Evolutionary conservation across 1,140 invertebrate genomes (phyloP).

Genomic region (Agrypnia vestita): DNA sequence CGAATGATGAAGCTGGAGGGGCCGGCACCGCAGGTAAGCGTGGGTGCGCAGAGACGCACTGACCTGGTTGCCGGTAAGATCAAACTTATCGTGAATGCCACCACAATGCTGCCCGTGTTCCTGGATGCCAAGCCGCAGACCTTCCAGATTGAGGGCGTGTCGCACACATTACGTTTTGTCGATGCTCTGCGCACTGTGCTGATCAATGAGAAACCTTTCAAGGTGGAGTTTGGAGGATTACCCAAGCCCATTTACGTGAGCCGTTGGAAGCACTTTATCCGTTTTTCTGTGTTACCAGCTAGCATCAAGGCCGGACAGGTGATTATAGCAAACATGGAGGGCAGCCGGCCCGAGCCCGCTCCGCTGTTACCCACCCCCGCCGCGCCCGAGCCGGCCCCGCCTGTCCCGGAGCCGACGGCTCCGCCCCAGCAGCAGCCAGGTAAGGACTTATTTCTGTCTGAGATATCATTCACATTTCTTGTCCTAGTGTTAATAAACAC

Average conservation of each 20-base stretch:
- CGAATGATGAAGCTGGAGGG: slow-evolving; percentile 87
- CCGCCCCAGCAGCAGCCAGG: not conserved
- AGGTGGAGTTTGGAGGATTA: slow-evolving; percentile 92
- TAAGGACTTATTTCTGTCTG: too few species aligned
- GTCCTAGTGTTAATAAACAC: too few species aligned
- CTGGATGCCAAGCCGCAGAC: slow-evolving; percentile 90
- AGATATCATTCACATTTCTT: too few species aligned
- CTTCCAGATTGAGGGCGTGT: slow-evolving; percentile 83
- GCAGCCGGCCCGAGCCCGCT: slow-evolving; percentile 50
- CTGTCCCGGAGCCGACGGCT: not conserved
- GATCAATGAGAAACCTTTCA: slow-evolving; percentile 88
- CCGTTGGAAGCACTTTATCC: slow-evolving; percentile 87
- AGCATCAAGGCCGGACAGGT: slow-evolving; percentile 81
- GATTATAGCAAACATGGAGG: slow-evolving; percentile 81
- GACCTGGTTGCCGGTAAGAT: slow-evolving; percentile 89
- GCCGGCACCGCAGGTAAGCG: slow-evolving; percentile 89
- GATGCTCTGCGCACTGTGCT: slow-evolving; percentile 83
- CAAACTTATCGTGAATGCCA: slow-evolving; percentile 86
- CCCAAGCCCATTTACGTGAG: slow-evolving; percentile 90
- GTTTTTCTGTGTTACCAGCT: slow-evolving; percentile 83
- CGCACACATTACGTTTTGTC: slow-evolving; percentile 85
- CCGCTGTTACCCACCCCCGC: not conserved
- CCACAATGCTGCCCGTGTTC: slow-evolving; percentile 84
- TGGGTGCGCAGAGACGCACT: slow-evolving; percentile 79
- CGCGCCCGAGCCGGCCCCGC: not conserved